phyloP scores from a whole-genome alignment of 2,797 vertebrate species.

The Sibirionetta formosa region DNA sequence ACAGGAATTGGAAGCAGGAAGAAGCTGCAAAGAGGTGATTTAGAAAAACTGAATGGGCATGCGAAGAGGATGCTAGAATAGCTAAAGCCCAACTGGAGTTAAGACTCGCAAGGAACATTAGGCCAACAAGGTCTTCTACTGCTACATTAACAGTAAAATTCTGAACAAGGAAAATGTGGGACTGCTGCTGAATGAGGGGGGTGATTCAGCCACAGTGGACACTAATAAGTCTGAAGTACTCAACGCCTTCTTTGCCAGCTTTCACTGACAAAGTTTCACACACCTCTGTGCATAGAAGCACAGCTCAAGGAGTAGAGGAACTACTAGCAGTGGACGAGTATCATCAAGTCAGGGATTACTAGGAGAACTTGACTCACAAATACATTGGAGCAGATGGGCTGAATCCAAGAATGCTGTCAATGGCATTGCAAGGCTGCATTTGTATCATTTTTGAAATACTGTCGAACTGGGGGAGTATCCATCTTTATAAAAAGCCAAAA shows the following conservation, averaged over 20 bases:
- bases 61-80: not conserved
- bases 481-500: not conserved
- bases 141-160: not conserved
- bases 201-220: not conserved
- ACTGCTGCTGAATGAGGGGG: not conserved
- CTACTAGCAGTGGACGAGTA: not conserved
- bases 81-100: not conserved
- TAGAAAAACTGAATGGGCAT: not conserved
- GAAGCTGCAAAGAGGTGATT: not conserved
- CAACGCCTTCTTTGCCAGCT: not conserved
- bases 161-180: not conserved
- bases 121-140: not conserved
- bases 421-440: rapidly evolving
- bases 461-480: rapidly evolving
- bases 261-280: not conserved
- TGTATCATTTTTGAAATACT: not conserved
- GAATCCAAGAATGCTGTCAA: not conserved
- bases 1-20: not conserved
- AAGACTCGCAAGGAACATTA: not conserved
- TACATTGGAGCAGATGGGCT: not conserved
- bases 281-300: not conserved
- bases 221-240: not conserved
- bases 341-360: not conserved
- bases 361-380: not conserved
- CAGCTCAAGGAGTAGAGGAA: not conserved